Evolutionary conservation across 2,888 invertebrate genomes (phyloP).

Genomic region (Allophyes oxyacanthae): DNA sequence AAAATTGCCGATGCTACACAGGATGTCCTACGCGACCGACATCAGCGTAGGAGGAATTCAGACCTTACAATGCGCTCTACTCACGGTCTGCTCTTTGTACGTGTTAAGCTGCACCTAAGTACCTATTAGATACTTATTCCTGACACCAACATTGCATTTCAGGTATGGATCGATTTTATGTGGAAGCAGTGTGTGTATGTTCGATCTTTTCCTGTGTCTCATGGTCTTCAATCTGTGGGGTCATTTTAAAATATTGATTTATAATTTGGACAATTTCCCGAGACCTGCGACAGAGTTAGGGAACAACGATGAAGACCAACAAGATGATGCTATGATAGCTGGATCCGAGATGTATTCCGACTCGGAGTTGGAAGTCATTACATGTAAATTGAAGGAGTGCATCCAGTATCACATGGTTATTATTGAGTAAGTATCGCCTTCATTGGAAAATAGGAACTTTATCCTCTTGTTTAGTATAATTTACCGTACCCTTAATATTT

Average conservation of each 20-base stretch:
- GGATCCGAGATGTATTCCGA: slow-evolving; percentile 40
- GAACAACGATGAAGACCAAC: not conserved
- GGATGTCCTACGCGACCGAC: too few relatives aligned
- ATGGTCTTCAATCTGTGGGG: slow-evolving; percentile 60
- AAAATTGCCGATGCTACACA: too few relatives aligned
- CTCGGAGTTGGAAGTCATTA: slow-evolving; percentile 18
- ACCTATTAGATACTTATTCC: too few relatives aligned
- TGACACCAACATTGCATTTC: slow-evolving; percentile 2
- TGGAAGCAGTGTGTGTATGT: slow-evolving; percentile 42
- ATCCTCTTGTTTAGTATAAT: too few relatives aligned
- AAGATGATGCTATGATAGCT: not conserved
- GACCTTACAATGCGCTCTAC: too few relatives aligned
- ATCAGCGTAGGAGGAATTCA: too few relatives aligned
- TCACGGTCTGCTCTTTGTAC: too few relatives aligned
- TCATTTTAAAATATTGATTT: slow-evolving; percentile 54
- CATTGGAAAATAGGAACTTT: too few relatives aligned
- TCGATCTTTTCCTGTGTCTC: slow-evolving; percentile 54
- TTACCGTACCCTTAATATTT: too few relatives aligned
- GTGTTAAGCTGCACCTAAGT: too few relatives aligned
- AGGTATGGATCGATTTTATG: slow-evolving; percentile 38
- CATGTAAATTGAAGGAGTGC: slow-evolving; percentile 31
- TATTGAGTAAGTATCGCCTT: slow-evolving; percentile 27
- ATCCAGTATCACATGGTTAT: slow-evolving; percentile 38
- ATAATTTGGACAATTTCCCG: slow-evolving; percentile 47
- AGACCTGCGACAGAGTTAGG: slow-evolving; percentile 27